Conservation (phyloP, 2,797 vertebrate genomes). For the Uromys caudimaculatus region DNA sequence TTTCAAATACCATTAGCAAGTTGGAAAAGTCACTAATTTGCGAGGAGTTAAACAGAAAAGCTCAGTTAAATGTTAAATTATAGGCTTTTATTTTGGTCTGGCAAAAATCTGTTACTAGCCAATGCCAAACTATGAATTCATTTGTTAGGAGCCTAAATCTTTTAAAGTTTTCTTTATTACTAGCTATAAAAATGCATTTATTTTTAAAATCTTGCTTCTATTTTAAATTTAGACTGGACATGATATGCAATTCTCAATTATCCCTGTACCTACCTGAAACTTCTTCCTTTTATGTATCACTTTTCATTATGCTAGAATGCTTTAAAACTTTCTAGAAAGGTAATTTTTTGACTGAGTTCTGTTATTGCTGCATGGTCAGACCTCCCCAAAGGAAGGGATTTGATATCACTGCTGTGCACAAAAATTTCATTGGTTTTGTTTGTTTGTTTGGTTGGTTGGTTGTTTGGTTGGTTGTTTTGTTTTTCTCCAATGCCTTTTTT, state of each 20-base stretch:
- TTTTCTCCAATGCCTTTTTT: not conserved
- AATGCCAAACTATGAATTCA: not conserved
- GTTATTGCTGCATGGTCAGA: no score
- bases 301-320: not conserved
- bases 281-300: not conserved
- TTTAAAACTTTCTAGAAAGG: not conserved
- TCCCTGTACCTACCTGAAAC: not conserved
- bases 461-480: not conserved
- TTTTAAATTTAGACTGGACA: not conserved
- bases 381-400: not conserved
- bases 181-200: not conserved
- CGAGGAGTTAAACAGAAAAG: slow-evolving; percentile 38
- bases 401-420: not conserved
- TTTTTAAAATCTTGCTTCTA: not conserved
- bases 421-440: not conserved
- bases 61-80: slow-evolving; percentile 46
- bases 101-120: not conserved
- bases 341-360: not conserved
- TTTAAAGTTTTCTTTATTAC: not conserved
- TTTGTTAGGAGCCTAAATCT: not conserved
- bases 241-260: not conserved
- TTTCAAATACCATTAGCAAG: slow-evolving; percentile 34
- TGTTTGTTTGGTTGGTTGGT: no score
- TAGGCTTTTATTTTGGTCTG: not conserved
- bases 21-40: slow-evolving; percentile 46